phyloP scores from a whole-genome alignment of 2,888 invertebrate species.

The Chorisops tibialis region DNA sequence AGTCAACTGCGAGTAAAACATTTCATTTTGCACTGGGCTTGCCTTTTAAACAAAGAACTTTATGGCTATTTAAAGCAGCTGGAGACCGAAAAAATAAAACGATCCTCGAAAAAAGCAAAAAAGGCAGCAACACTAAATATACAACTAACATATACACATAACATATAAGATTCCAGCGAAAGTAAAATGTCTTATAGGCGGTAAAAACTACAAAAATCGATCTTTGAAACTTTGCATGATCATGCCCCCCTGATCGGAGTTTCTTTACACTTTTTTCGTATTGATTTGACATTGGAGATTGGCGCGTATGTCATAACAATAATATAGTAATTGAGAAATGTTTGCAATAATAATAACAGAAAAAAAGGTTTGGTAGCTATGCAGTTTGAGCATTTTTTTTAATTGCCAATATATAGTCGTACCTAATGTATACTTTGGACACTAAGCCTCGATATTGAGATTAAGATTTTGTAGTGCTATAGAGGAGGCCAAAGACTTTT shows the following conservation, averaged over 20 bases:
- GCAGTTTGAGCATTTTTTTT: too few species aligned
- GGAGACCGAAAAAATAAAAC: neutral
- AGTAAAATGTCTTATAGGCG: neutral
- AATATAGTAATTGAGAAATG: neutral
- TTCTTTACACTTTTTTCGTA: conserved; percentile 1
- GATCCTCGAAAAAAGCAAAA: neutral
- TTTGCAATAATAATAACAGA: neutral
- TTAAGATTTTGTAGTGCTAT: too few species aligned
- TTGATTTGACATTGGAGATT: conserved; percentile 19
- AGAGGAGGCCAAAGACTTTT: too few species aligned
- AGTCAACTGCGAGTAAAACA: conserved; percentile 12
- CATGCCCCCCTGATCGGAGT: neutral
- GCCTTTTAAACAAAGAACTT: conserved; percentile 6
- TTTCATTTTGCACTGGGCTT: neutral
- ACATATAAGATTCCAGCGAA: neutral
- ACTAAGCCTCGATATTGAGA: too few species aligned
- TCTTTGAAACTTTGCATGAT: neutral
- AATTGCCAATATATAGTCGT: too few species aligned
- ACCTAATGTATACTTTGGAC: too few species aligned
- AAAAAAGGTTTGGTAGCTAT: too few species aligned
- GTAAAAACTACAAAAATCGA: neutral
- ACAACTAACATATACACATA: neutral
- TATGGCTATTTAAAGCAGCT: conserved; percentile 17
- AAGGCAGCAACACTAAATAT: neutral
- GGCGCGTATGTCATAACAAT: conserved; percentile 22